These are phyloP conservation scores for Corythaeola cristata DNA, from an alignment of 2,113 vertebrate genomes.

Conservation along the genomic window DNA sequence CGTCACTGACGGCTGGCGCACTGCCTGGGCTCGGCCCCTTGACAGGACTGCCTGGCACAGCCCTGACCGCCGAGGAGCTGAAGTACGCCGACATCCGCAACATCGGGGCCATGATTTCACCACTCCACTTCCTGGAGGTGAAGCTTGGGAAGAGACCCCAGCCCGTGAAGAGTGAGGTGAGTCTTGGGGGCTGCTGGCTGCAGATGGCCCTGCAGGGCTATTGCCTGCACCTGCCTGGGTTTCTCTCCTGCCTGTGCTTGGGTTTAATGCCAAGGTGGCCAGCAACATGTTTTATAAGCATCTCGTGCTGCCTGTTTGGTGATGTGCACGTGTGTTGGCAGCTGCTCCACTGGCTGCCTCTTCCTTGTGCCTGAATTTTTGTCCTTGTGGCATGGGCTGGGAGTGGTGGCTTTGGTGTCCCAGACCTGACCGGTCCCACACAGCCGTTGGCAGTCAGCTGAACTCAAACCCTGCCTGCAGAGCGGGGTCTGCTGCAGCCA, in stretches of 20 bases:
- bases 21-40: constrained; percentile 90
- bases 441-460: neutral
- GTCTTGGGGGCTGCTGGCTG: neutral
- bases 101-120: constrained; percentile 89
- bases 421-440: neutral
- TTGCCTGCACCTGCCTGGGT: neutral
- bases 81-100: constrained; percentile 90
- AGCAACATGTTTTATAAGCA: fast-evolving
- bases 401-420: neutral
- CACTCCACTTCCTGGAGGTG: constrained; percentile 90
- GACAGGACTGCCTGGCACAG: constrained; percentile 87
- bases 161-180: constrained; percentile 91
- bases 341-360: neutral
- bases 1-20: constrained; percentile 89
- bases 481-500: neutral
- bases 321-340: fast-evolving
- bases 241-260: neutral
- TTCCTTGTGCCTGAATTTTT: neutral
- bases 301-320: neutral
- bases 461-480: neutral
- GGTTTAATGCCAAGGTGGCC: neutral
- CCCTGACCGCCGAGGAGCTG: constrained; percentile 85
- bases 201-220: neutral
- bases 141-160: constrained; percentile 88
- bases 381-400: neutral